These are phyloP conservation scores for Phrynosoma platyrhinos DNA, from an alignment of 2,113 vertebrate genomes.

Conservation along the genomic window DNA sequence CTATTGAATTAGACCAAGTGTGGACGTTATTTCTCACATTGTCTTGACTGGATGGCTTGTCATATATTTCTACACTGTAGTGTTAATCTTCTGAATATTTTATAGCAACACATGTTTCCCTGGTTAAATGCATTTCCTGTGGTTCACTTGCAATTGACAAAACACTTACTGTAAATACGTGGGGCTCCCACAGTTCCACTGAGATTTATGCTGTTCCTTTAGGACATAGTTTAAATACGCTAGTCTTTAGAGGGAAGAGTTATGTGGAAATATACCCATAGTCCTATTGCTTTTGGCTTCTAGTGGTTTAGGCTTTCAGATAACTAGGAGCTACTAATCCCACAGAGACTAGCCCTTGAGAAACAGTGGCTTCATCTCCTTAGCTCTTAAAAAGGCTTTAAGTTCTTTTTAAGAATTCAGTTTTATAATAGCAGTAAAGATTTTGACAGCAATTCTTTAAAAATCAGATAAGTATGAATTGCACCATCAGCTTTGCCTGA, in stretches of 20 bases:
- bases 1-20: background rate
- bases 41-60: background rate
- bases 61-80: background rate
- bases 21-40: background rate
- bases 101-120: slow-evolving; percentile 26
- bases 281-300: background rate
- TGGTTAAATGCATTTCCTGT: slow-evolving; percentile 12
- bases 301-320: background rate
- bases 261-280: background rate
- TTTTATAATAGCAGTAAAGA: slow-evolving; percentile 70
- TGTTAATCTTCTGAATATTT: slow-evolving; percentile 25
- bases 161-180: background rate
- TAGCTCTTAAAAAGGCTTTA: slow-evolving; percentile 58
- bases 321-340: slow-evolving; percentile 29
- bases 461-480: slow-evolving; percentile 64
- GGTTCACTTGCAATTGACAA: slow-evolving; percentile 9
- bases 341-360: slow-evolving; percentile 44
- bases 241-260: background rate
- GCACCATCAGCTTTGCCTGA: slow-evolving; percentile 68
- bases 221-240: background rate
- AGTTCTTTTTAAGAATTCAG: slow-evolving; percentile 67
- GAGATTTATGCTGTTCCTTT: background rate
- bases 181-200: background rate
- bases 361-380: slow-evolving; percentile 33
- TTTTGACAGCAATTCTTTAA: slow-evolving; percentile 69